Evolutionary conservation across 92 coral and sea anemone genomes (phyloP), one percentile per base, ranked within the genome.

Genomic region (Paragorgia papillata): DNA sequence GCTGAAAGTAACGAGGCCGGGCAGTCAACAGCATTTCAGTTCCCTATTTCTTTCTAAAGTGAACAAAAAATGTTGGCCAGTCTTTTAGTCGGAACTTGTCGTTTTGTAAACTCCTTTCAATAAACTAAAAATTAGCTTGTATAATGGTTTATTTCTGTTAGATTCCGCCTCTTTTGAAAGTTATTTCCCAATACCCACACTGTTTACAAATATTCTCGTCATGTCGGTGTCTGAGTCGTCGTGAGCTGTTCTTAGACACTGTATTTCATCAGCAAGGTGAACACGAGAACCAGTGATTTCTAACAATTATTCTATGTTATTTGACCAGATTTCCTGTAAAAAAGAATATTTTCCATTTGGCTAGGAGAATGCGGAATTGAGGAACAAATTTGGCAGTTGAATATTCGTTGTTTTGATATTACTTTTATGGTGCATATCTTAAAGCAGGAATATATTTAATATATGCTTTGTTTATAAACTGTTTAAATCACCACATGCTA

Each of bases 181-280:
- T 7, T 46, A 46, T 15, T 46, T 46, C 53, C n/a, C 53, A 46
- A 46, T 46, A 6, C n/a, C 53, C n/a, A 7, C 53, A 37, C 14
- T 46, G n/a, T 15, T 46, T 46, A 46, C 53, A 46, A 15, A 37
- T 12, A 4, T 67, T 24, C 74, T 10, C 26, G 44, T 67, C 44
- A 41, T 70, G 22, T 27, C 57, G 63, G 60, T 68, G 10, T 65
- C 51, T n/a, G n/a, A 5, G 17, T n/a, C 28, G 39, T 30, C 49
- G 24, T 33, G 51, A 31, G 18, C 39, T 22, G 24, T 62, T 29
- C 20, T 29, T 20, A 28, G 44, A 31, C 27, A 9, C 18, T 63
- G 29, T 33, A n/a, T n/a, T n/a, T n/a, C n/a, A n/a, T n/a, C n/a
- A n/a, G n/a, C n/a, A n/a, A n/a, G n/a, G n/a, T n/a, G n/a, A n/a